Evolutionary conservation across 2,113 vertebrate genomes (phyloP).

Genomic region (Chamaetylas fuelleborni): DNA sequence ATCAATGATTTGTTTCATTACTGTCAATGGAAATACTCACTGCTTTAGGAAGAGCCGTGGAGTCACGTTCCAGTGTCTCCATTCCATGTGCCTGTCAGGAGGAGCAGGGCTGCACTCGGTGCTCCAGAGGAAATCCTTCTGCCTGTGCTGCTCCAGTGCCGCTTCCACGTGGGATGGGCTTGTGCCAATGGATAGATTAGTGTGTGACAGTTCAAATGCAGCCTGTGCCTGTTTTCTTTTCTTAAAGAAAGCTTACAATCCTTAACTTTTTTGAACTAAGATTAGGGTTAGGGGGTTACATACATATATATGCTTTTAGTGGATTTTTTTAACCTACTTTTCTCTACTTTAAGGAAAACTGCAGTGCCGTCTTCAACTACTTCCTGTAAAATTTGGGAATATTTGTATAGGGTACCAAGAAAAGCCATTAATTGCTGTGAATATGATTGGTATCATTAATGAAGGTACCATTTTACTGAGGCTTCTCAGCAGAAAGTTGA

Average conservation of each 20-base stretch:
- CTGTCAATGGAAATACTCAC: background rate
- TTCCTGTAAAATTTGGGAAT: background rate
- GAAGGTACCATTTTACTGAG: background rate
- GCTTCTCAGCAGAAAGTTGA: background rate
- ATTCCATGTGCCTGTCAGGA: background rate
- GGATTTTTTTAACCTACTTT: conserved; percentile 17
- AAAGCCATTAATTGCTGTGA: conserved; percentile 23
- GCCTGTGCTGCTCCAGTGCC: background rate
- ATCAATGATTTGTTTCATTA: conserved; percentile 23
- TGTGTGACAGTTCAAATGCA: background rate
- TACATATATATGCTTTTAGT: conserved; percentile 55
- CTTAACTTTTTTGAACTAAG: conserved; percentile 37
- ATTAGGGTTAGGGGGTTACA: conserved; percentile 29
- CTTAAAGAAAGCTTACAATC: background rate
- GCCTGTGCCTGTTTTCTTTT: conserved; percentile 4
- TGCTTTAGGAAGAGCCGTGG: background rate
- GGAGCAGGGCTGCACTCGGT: background rate
- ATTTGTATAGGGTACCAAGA: background rate
- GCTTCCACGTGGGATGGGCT: background rate
- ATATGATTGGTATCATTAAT: background rate
- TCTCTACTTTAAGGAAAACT: conserved; percentile 45
- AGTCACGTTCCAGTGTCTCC: conserved; percentile 28
- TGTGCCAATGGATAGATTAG: background rate
- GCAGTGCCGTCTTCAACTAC: background rate
- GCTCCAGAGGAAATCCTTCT: background rate